Conservation (phyloP, 2,113 vertebrate species). For the Psittacus erithacus region DNA sequence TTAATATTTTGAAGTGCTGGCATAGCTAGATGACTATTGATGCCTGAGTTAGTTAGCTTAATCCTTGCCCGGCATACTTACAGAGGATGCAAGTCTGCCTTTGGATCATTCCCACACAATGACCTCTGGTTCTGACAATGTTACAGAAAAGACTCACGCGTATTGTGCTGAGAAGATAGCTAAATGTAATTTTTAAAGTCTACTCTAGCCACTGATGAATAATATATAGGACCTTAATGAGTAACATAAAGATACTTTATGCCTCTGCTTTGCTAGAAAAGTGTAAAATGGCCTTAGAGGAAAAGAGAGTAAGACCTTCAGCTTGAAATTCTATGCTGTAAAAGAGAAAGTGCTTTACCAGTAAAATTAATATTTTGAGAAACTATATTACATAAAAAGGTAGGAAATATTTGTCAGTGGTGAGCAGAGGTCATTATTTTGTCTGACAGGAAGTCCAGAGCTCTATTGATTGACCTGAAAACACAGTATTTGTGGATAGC, state of each 20-base stretch:
- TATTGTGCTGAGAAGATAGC: background rate
- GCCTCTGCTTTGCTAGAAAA: background rate
- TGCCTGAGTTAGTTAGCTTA: background rate
- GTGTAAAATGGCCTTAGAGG: background rate
- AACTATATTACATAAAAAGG: background rate
- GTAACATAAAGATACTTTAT: slow-evolving; percentile 18
- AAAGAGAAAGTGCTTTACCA: slow-evolving; percentile 26
- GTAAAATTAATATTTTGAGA: slow-evolving; percentile 54
- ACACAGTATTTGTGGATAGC: background rate
- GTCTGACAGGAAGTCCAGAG: slow-evolving; percentile 8
- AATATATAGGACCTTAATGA: slow-evolving; percentile 11
- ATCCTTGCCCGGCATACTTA: background rate
- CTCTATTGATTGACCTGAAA: background rate
- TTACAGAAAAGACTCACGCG: accelerated
- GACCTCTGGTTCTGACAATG: background rate
- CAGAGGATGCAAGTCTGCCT: background rate
- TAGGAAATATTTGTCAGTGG: slow-evolving; percentile 12
- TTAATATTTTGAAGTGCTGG: background rate
- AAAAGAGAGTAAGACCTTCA: background rate
- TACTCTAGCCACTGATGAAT: background rate
- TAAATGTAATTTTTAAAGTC: background rate
- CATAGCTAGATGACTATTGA: background rate
- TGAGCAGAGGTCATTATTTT: slow-evolving; percentile 6
- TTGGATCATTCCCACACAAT: background rate
- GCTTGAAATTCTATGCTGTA: slow-evolving; percentile 30